A percentile compares a stretch with the other conserved stretches of the same genome.
Conservation (phyloP, 2,888 invertebrate genomes). For the Drosophila falleni region DNA sequence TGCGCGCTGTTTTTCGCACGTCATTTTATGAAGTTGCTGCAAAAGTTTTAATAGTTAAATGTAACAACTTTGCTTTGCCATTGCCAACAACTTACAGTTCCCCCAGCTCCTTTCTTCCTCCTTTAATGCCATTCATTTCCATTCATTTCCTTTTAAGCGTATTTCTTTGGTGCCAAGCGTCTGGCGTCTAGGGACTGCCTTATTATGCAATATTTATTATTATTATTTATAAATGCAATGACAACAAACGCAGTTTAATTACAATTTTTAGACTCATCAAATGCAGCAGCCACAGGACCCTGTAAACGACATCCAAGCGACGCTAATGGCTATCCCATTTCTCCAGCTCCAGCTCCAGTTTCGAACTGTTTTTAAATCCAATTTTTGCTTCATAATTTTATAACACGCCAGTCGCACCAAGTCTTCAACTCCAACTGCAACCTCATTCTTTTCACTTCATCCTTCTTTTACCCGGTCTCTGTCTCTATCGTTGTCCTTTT, state of each 20-base stretch:
- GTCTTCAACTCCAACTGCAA: slow-evolving; percentile 7
- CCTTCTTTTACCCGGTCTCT: neutral
- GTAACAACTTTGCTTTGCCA: slow-evolving; percentile 48
- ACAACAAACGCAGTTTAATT: slow-evolving; percentile 81
- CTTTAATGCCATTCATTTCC: slow-evolving; percentile 48
- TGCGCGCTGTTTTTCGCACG: slow-evolving; percentile 59
- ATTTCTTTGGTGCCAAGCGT: slow-evolving; percentile 23
- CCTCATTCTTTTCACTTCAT: slow-evolving; percentile 3
- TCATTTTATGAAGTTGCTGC: slow-evolving; percentile 70
- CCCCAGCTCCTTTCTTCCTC: neutral
- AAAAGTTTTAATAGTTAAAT: slow-evolving; percentile 73
- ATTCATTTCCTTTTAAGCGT: slow-evolving; percentile 61
- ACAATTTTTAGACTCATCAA: slow-evolving; percentile 76
- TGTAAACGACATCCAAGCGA: slow-evolving; percentile 51
- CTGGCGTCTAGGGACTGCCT: slow-evolving; percentile 40
- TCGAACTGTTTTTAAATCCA: slow-evolving; percentile 67
- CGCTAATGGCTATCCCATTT: slow-evolving; percentile 64
- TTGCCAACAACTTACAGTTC: slow-evolving; percentile 8
- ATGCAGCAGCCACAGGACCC: slow-evolving; percentile 57
- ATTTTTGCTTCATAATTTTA: slow-evolving; percentile 76
- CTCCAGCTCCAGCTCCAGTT: slow-evolving; percentile 15
- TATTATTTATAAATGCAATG: slow-evolving; percentile 75
- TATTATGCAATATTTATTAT: slow-evolving; percentile 73
- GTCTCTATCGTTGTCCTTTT: neutral
- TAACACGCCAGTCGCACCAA: slow-evolving; percentile 46